A percentile compares a stretch with the other conserved stretches of the same genome.
Evolutionary conservation across 92 coral and sea anemone species (phyloP).

Genomic region (Palythoa grandis): DNA sequence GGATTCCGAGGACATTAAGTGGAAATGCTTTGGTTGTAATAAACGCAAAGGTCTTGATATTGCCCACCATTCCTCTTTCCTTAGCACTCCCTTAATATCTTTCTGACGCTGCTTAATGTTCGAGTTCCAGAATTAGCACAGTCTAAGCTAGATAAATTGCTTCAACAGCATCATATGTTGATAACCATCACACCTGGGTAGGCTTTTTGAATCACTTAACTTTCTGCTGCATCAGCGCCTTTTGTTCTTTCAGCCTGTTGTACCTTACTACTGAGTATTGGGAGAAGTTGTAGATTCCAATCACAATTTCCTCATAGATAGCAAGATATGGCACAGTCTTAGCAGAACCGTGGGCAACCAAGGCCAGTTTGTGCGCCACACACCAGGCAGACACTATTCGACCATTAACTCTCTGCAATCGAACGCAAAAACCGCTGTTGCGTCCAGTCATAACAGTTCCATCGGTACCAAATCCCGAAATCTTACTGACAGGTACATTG

Average conservation of each 20-base stretch:
- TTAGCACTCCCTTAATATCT: constrained; percentile 33
- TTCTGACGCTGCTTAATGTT: constrained; percentile 52
- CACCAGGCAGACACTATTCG: constrained; percentile 57
- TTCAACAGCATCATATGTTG: neutral
- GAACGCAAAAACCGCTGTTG: constrained; percentile 46
- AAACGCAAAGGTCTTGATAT: neutral
- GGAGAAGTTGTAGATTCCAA: constrained; percentile 58
- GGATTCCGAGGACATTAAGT: neutral
- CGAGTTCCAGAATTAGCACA: constrained; percentile 35
- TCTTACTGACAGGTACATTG: constrained; percentile 56
- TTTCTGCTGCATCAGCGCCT: constrained; percentile 53
- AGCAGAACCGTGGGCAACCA: constrained; percentile 52
- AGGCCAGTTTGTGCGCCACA: constrained; percentile 63
- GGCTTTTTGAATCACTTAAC: constrained; percentile 54
- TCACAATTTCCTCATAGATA: constrained; percentile 44
- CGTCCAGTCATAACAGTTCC: constrained; percentile 65
- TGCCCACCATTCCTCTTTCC: constrained; percentile 28
- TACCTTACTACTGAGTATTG: constrained; percentile 56
- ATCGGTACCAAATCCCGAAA: constrained; percentile 64
- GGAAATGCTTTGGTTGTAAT: neutral
- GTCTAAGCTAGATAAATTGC: constrained; percentile 26
- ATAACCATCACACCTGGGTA: neutral
- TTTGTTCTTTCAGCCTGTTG: constrained; percentile 51
- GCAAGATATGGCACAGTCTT: constrained; percentile 52
- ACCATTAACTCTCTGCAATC: constrained; percentile 47